Conservation (phyloP, 2,113 vertebrate species). For the Rhinolophus sinicus region DNA sequence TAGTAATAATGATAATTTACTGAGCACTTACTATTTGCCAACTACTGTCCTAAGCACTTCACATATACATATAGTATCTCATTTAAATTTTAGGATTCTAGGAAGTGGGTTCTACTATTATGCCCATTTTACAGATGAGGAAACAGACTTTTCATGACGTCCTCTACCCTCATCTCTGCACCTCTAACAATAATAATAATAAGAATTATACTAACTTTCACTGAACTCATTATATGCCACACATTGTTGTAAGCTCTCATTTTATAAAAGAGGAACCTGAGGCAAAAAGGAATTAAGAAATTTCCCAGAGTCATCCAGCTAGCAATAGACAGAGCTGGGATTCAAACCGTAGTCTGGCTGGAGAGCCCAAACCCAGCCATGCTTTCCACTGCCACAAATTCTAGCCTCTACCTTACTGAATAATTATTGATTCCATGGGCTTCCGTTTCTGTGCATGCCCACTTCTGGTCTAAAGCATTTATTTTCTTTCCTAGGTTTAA, state of each 20-base stretch:
- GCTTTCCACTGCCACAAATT: neutral
- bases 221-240: neutral
- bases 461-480: neutral
- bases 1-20: neutral
- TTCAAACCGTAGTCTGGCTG: neutral
- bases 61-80: neutral
- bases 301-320: neutral
- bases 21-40: neutral
- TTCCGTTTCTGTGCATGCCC: neutral
- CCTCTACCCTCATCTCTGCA: neutral
- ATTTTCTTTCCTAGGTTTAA: neutral
- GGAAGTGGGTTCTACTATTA: neutral
- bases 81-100: neutral
- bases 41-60: neutral
- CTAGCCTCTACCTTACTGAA: neutral
- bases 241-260: neutral
- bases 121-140: neutral
- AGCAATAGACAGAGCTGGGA: neutral
- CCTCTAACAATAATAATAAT: neutral
- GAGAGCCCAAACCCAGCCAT: neutral
- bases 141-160: neutral
- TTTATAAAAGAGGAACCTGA: neutral
- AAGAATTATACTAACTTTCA: neutral
- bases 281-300: neutral
- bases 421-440: neutral